Evolutionary conservation across 2,113 vertebrate genomes (phyloP).

Genomic region (Cyprinodon tularosa): DNA sequence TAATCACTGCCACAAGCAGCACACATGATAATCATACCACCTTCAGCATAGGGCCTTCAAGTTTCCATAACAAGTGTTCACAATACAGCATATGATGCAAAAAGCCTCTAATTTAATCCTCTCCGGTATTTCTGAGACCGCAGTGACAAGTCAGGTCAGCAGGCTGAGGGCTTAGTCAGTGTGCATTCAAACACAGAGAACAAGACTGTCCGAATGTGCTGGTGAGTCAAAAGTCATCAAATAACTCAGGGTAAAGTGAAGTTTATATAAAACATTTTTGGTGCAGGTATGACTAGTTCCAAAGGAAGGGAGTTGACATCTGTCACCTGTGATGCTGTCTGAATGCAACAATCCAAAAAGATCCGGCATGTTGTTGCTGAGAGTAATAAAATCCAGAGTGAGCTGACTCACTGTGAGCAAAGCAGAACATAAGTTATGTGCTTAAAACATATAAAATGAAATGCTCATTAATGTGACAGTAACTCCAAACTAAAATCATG

Average conservation of each 20-base stretch:
- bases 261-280: constrained; percentile 44
- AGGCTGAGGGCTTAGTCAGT: constrained; percentile 9
- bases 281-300: constrained; percentile 6
- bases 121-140: constrained; percentile 58
- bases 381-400: constrained; percentile 25
- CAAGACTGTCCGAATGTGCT: constrained; percentile 18
- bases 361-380: constrained; percentile 6
- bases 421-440: constrained; percentile 14
- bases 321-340: constrained; percentile 53
- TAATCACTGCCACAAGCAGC: constrained; percentile 32
- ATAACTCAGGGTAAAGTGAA: constrained; percentile 29
- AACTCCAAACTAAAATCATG: constrained; percentile 23
- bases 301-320: constrained; percentile 42
- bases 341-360: constrained; percentile 43
- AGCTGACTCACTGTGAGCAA: constrained; percentile 9
- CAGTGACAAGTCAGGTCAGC: constrained; percentile 38
- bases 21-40: constrained; percentile 36
- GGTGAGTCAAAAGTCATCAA: constrained; percentile 11
- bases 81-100: constrained; percentile 52
- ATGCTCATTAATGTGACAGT: constrained; percentile 1
- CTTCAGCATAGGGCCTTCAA: constrained; percentile 28
- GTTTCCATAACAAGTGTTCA: constrained; percentile 68
- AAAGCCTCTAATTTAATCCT: constrained; percentile 51
- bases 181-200: constrained; percentile 7
- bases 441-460: background rate